A percentile compares a stretch with the other conserved stretches of the same genome.
phyloP scores from a whole-genome alignment of 2,113 vertebrate genomes.

The Plotosus lineatus region DNA sequence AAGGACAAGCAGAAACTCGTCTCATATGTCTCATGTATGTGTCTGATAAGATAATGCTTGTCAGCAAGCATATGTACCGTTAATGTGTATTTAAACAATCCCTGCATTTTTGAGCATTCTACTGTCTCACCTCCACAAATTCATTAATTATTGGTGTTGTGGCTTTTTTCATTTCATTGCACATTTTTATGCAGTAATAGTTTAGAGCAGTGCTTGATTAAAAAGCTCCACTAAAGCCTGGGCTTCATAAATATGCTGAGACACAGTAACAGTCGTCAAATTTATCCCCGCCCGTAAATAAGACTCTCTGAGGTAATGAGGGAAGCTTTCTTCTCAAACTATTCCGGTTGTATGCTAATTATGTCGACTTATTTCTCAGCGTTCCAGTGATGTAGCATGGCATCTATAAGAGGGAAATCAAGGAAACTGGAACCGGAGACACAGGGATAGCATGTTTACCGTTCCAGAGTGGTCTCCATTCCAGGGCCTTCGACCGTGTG shows the following conservation, averaged over 20 bases:
- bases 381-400: slow-evolving; percentile 33
- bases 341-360: slow-evolving; percentile 33
- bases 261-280: slow-evolving; percentile 7
- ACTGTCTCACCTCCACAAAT: no score
- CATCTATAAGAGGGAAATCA: slow-evolving; percentile 24
- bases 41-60: not conserved
- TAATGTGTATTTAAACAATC: not conserved
- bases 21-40: not conserved
- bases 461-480: slow-evolving; percentile 27
- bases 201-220: not conserved
- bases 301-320: not conserved
- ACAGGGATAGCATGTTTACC: slow-evolving; percentile 42
- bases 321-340: not conserved
- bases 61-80: not conserved
- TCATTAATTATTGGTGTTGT: not conserved
- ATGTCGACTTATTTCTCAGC: slow-evolving; percentile 37
- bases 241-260: not conserved
- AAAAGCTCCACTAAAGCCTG: not conserved
- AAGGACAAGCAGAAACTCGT: not conserved
- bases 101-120: not conserved
- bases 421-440: slow-evolving; percentile 17
- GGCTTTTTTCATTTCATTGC: not conserved
- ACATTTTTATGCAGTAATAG: not conserved
- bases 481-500: slow-evolving; percentile 24
- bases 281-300: not conserved